Percentiles rank a stretch among this genome's conserved stretches.
phyloP scores from a whole-genome alignment of 2,113 vertebrate species.

The Haemorhous mexicanus region DNA sequence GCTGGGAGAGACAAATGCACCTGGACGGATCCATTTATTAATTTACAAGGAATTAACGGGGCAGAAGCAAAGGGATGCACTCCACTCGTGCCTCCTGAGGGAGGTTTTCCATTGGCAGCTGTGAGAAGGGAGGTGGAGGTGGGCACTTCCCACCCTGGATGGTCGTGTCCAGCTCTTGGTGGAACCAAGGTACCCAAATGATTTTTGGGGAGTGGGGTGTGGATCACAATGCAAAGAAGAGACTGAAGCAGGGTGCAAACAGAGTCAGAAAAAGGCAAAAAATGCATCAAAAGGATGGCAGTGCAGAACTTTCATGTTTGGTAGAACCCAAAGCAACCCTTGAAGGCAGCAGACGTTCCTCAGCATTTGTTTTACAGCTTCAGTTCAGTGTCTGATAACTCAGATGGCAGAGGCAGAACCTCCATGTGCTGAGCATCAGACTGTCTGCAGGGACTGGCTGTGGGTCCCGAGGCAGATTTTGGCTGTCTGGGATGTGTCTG shows the following conservation, averaged over 20 bases:
- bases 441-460: not conserved
- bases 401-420: not conserved
- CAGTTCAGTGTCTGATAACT: rapidly evolving
- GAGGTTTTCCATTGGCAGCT: not conserved
- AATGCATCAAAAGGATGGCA: rapidly evolving
- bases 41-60: not conserved
- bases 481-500: not conserved
- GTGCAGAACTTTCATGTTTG: rapidly evolving
- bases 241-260: rapidly evolving
- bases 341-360: not conserved
- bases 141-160: not conserved
- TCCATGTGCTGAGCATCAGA: no score
- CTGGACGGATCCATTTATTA: not conserved
- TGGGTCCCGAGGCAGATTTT: not conserved
- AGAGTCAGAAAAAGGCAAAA: not conserved
- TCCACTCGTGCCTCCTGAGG: not conserved
- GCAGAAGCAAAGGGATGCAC: not conserved
- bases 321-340: no score
- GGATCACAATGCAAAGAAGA: not conserved
- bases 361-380: rapidly evolving
- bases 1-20: rapidly evolving
- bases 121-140: not conserved
- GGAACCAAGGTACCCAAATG: rapidly evolving
- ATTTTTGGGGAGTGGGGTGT: not conserved
- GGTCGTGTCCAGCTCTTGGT: rapidly evolving